These are phyloP conservation scores for Tamandua tetradactyla DNA, from an alignment of 2,797 vertebrate species.

Conservation along the genomic window DNA sequence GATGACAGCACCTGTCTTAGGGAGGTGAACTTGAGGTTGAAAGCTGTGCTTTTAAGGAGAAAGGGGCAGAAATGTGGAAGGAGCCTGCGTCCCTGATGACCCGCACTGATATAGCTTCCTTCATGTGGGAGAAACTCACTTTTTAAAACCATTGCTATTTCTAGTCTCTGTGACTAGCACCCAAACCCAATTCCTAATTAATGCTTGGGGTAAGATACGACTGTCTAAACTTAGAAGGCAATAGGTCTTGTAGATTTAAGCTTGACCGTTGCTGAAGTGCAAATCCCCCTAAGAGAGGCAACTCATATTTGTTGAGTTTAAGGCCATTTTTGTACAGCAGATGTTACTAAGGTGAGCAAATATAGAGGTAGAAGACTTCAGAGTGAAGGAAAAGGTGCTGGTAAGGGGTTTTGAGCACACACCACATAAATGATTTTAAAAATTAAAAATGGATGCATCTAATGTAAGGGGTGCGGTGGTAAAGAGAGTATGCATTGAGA, in stretches of 20 bases:
- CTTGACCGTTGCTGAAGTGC: background rate
- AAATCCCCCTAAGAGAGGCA: background rate
- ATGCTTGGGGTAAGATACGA: constrained; percentile 5
- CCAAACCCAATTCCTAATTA: constrained; percentile 5
- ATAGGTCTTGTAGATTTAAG: constrained; percentile 1
- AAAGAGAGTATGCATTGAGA: background rate
- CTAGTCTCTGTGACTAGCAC: background rate
- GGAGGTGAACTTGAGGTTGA: background rate
- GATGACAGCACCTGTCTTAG: background rate
- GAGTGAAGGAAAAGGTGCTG: background rate
- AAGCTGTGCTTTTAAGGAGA: background rate
- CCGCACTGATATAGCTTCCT: background rate
- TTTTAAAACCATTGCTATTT: background rate
- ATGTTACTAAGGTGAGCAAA: constrained; percentile 24
- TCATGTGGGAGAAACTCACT: background rate
- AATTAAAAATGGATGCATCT: background rate
- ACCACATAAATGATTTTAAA: background rate
- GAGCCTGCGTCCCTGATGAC: background rate
- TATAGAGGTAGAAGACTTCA: background rate
- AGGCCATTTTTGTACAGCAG: background rate
- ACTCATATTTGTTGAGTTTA: background rate
- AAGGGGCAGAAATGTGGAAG: background rate
- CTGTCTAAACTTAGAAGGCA: constrained; percentile 26
- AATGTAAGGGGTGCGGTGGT: background rate
- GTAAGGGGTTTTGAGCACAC: background rate